Conservation (phyloP, 2,888 invertebrate genomes). For the Bombylius major region DNA sequence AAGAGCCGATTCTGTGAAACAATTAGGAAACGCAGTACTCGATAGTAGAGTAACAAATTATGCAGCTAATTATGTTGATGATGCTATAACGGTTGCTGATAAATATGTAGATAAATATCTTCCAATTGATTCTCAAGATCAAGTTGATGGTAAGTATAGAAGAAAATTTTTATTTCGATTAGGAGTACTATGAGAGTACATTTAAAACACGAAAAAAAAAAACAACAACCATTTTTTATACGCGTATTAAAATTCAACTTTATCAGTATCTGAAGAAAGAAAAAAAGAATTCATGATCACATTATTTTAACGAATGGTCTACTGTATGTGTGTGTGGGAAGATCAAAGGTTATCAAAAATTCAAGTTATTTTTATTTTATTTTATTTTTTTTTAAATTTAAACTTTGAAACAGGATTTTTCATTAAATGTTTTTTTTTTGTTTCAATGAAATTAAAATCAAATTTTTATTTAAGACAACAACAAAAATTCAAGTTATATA, state of each 20-base stretch:
- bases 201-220: too few relatives aligned
- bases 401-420: not conserved
- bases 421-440: too few relatives aligned
- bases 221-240: too few relatives aligned
- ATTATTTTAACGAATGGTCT: too few relatives aligned
- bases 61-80: constrained; percentile 62
- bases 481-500: not conserved
- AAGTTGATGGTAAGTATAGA: constrained; percentile 46
- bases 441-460: not conserved
- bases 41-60: constrained; percentile 58
- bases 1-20: constrained; percentile 71
- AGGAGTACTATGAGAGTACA: too few relatives aligned
- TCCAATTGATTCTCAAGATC: constrained; percentile 54
- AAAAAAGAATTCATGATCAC: too few relatives aligned
- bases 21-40: constrained; percentile 55
- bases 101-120: constrained; percentile 71
- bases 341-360: not conserved
- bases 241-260: too few relatives aligned
- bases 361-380: not conserved
- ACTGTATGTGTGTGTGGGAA: too few relatives aligned
- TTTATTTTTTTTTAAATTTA: not conserved
- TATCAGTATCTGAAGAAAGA: too few relatives aligned
- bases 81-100: constrained; percentile 64
- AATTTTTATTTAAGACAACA: not conserved
- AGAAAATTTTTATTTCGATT: not conserved